Percentiles rank a stretch among this genome's conserved stretches.
These are phyloP conservation scores for Rhabdomys pumilio DNA, from an alignment of 2,797 vertebrate species.

Conservation along the genomic window DNA sequence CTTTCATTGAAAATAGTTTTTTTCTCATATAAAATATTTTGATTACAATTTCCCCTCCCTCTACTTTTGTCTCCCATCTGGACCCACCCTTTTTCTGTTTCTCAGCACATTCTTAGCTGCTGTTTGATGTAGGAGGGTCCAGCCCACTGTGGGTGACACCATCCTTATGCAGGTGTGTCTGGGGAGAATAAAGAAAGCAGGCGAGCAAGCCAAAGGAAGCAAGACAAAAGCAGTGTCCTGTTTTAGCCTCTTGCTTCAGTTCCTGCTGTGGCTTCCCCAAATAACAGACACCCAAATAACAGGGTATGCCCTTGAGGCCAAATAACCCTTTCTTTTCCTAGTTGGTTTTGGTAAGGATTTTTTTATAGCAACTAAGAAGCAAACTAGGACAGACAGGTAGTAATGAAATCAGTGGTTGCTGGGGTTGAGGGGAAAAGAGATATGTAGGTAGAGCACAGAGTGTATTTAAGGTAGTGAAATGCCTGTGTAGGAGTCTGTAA, in stretches of 20 bases:
- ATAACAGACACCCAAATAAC: background rate
- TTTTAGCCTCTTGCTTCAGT: background rate
- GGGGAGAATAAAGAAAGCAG: background rate
- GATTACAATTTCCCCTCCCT: background rate
- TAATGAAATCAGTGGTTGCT: background rate
- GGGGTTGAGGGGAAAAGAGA: no score
- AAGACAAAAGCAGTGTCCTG: background rate
- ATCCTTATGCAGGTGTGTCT: background rate
- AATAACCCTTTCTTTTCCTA: background rate
- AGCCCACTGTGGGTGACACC: background rate
- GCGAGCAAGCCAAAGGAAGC: background rate
- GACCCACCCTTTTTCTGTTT: background rate
- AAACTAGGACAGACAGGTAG: no score
- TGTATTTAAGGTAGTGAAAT: background rate
- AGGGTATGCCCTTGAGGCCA: background rate
- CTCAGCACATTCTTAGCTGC: background rate
- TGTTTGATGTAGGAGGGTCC: background rate
- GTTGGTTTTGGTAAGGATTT: background rate
- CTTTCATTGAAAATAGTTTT: background rate
- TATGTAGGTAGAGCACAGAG: background rate
- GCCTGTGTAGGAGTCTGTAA: background rate
- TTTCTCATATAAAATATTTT: no score
- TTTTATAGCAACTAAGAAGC: background rate
- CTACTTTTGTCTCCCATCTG: background rate
- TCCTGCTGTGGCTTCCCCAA: background rate